Evolutionary conservation across 2,888 invertebrate genomes (phyloP).

Genomic region (Hymenopus coronatus): DNA sequence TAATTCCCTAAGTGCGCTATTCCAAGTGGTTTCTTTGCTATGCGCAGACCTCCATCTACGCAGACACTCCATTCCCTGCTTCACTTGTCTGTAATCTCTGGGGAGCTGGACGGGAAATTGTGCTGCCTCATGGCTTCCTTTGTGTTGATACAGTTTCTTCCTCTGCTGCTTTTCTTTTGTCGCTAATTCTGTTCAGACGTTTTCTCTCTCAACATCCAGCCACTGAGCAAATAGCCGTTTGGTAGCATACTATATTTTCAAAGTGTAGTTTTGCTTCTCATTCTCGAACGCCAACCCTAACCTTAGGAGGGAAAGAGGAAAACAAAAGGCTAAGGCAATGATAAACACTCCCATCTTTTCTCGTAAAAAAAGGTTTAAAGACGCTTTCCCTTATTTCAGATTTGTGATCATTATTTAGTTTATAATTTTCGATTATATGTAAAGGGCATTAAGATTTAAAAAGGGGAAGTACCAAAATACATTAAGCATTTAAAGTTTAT

Average conservation of each 20-base stretch:
- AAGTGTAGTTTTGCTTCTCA: too few species aligned
- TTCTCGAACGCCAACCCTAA: too few species aligned
- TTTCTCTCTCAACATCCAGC: background rate
- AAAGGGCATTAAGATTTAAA: too few species aligned
- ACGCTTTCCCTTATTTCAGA: too few species aligned
- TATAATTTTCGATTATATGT: too few species aligned
- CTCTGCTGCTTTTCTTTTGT: background rate
- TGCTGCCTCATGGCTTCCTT: background rate
- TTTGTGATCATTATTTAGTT: too few species aligned
- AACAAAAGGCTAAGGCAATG: too few species aligned
- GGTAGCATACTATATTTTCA: background rate
- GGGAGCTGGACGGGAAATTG: background rate
- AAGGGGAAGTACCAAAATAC: too few species aligned
- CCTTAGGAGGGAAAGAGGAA: too few species aligned
- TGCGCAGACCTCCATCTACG: background rate
- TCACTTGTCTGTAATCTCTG: background rate
- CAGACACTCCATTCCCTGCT: background rate
- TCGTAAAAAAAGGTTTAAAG: too few species aligned
- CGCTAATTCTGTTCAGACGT: background rate
- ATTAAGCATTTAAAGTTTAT: too few species aligned
- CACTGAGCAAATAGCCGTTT: background rate
- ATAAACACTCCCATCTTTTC: too few species aligned
- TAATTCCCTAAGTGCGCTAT: background rate
- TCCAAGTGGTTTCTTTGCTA: background rate
- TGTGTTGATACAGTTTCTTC: background rate